These are phyloP conservation scores for Malurus alboscapulatus DNA, from an alignment of 2,113 vertebrate species.

Conservation along the genomic window DNA sequence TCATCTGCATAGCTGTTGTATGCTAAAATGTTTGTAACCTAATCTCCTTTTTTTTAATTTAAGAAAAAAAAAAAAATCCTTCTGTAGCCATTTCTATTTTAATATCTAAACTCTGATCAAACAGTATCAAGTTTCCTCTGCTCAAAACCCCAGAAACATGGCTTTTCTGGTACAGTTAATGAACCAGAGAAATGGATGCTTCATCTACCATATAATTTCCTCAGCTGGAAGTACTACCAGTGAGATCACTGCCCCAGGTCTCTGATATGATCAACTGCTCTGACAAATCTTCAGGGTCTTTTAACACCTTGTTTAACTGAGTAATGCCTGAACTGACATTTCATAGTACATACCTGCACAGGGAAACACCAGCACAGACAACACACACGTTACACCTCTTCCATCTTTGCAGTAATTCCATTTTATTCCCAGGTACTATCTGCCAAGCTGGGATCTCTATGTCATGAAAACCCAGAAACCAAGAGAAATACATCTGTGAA, in stretches of 20 bases:
- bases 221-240: not conserved
- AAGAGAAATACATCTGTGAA: not conserved
- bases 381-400: fast-evolving
- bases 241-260: not conserved
- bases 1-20: not conserved
- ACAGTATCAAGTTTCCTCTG: not conserved
- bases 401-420: not conserved
- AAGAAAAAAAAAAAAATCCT: not conserved
- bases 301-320: not conserved
- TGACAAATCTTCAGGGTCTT: not conserved
- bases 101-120: not conserved
- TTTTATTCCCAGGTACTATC: not conserved
- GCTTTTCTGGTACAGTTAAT: not conserved
- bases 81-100: not conserved
- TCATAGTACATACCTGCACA: not conserved
- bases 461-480: not conserved
- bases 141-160: not conserved
- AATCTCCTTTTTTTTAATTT: not conserved
- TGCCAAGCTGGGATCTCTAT: not conserved
- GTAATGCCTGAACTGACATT: not conserved
- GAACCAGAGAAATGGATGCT: not conserved
- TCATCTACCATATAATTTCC: not conserved
- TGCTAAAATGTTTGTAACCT: not conserved
- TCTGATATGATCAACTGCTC: not conserved
- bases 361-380: not conserved